Base-by-base conservation (phyloP, 1,140 invertebrate genomes). In the Cylas formicarius region DNA sequence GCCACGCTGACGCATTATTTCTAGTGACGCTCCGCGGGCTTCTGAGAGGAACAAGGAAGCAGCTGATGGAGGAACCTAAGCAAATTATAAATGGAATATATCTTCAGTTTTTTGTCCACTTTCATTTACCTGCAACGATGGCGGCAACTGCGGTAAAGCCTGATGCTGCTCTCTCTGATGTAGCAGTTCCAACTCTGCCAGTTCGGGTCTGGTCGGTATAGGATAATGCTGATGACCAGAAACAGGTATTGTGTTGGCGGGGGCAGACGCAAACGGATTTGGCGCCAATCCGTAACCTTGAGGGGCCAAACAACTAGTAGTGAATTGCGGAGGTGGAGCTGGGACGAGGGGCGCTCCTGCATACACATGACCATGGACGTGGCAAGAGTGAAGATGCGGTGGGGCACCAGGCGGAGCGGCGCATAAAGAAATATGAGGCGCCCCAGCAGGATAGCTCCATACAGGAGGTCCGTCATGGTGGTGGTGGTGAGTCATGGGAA, bases 41-140 rank as follows among this genome's bases (percentile, higher is more conserved):
- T 68, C 60, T 4, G 75, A 71, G 17, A 78, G 59, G 56, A 79
- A 78, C 44, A 78, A 67, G 26, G 72, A 69, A 13, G 70, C 63
- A 21, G 72, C 66, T 36, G 71, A 67, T 21, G 71, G 29, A 18
- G 50, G 47, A 33, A 53, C 44, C 39, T 53, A 29, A 7, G 36
- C 24, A n/a, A 21, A 23, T n/a, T 32, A 32, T 13, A 32, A 32
- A 32, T 16, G 7, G 11, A n/a, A 8, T 32, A 32, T 8, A 16
- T 32, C 14, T 32, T 32, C 14, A 7, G 8, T 32, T 11, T 36
- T 20, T 36, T 36, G 22, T 10, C 9, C 11, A 26, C 4, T 7
- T n/a, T 10, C 14, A 34, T 14, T 65, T 7, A 74, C 70, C 48
- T 60, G 62, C 48, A 72, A 42, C 35, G 21, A 51, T 10, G 67